phyloP scores from a whole-genome alignment of 2,113 vertebrate species.

The Hemicordylus capensis region DNA sequence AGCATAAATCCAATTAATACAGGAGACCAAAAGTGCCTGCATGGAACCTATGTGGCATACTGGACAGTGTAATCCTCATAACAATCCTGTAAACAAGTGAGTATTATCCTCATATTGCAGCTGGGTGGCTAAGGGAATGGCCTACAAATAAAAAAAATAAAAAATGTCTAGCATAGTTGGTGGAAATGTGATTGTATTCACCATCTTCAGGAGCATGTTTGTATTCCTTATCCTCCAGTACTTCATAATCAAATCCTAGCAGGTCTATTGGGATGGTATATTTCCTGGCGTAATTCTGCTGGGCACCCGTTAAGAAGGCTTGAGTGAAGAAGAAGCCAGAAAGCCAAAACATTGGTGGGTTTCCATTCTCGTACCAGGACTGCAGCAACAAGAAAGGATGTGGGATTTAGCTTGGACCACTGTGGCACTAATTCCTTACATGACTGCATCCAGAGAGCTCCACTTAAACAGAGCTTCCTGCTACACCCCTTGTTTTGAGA shows the following conservation, averaged over 20 bases:
- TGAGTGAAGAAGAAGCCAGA: slow-evolving; percentile 95
- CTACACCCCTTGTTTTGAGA: background rate
- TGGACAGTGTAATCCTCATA: background rate
- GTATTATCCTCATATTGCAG: too few relatives aligned
- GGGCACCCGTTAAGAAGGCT: slow-evolving; percentile 89
- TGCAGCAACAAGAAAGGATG: slow-evolving; percentile 39
- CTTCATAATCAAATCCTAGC: slow-evolving; percentile 88
- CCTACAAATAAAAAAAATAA: background rate
- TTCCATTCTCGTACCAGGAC: slow-evolving; percentile 84
- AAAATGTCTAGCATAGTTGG: background rate
- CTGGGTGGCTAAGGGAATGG: background rate
- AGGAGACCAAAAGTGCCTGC: background rate
- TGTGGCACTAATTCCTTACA: background rate
- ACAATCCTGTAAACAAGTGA: too few relatives aligned
- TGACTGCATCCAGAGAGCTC: background rate
- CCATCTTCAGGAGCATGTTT: slow-evolving; percentile 82
- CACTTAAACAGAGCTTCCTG: too few relatives aligned
- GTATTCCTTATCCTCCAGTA: slow-evolving; percentile 85
- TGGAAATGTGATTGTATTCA: slow-evolving; percentile 57
- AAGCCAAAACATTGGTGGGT: slow-evolving; percentile 86
- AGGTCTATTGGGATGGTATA: slow-evolving; percentile 87
- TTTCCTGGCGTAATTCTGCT: slow-evolving; percentile 91
- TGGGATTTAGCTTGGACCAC: background rate
- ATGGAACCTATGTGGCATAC: background rate
- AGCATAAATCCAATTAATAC: background rate